Percentiles rank a stretch among this genome's conserved stretches.
Evolutionary conservation across 2,888 invertebrate species (phyloP).

Genomic region (Nephrotoma appendiculata): DNA sequence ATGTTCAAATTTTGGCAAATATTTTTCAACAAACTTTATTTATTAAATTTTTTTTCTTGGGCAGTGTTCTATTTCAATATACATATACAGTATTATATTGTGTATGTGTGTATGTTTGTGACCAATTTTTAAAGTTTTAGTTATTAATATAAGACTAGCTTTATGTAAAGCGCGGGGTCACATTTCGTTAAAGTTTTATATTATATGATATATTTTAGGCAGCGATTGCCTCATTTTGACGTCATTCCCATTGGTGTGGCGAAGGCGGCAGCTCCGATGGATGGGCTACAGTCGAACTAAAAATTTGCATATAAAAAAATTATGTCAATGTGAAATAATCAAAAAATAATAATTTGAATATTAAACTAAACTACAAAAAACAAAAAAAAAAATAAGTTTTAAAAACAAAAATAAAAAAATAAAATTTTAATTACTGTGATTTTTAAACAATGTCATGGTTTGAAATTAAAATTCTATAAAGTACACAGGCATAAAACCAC

Average conservation of each 20-base stretch:
- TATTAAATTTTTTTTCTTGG: neutral
- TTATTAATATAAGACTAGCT: neutral
- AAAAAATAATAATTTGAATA: slow-evolving; percentile 25
- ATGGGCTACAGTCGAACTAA: slow-evolving; percentile 93
- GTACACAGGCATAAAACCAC: neutral
- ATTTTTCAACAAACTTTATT: neutral
- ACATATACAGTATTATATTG: neutral
- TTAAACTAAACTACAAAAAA: neutral
- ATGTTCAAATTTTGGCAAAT: neutral
- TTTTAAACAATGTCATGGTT: neutral
- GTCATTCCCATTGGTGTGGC: slow-evolving; percentile 96
- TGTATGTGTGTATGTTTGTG: neutral
- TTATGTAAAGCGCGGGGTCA: neutral
- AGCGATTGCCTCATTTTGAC: slow-evolving; percentile 38
- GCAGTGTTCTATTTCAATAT: neutral
- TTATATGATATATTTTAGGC: slow-evolving; percentile 25
- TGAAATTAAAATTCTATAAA: neutral
- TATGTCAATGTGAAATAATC: neutral
- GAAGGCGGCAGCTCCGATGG: slow-evolving; percentile 96
- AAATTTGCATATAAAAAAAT: slow-evolving; percentile 26
- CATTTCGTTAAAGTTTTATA: neutral
- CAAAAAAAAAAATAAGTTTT: neutral
- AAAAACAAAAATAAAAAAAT: neutral
- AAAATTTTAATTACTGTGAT: neutral
- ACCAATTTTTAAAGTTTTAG: neutral